Conservation (phyloP, 2,797 vertebrate species). For the Phaenicophaeus curvirostris region DNA sequence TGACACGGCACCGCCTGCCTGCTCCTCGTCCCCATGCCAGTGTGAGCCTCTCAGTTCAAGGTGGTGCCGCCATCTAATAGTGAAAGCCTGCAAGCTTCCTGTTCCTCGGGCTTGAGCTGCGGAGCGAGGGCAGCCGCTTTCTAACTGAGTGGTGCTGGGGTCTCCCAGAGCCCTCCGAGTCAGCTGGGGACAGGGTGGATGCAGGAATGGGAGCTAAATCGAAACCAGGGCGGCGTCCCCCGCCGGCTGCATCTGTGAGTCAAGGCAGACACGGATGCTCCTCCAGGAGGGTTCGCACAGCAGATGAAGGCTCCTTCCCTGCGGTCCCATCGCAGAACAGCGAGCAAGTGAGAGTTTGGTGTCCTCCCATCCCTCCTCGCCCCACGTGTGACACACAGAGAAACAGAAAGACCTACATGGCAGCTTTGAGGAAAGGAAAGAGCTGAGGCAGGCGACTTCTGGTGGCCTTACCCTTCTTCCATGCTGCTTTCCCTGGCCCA, state of each 20-base stretch:
- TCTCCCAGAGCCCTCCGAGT: neutral
- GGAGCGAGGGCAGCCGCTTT: neutral
- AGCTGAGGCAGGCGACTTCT: neutral
- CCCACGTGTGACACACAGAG: neutral
- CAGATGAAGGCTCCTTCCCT: neutral
- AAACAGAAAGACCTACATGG: neutral
- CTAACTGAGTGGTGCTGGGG: neutral
- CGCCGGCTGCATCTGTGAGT: rapidly evolving
- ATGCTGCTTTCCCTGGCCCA: neutral
- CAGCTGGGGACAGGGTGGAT: neutral
- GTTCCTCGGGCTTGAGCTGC: neutral
- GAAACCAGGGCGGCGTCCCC: neutral
- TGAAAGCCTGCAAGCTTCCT: slow-evolving; percentile 38
- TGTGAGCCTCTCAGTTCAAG: neutral
- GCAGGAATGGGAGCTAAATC: neutral
- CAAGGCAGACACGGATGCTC: rapidly evolving
- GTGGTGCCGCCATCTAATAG: neutral
- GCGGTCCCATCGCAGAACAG: rapidly evolving
- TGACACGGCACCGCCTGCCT: rapidly evolving
- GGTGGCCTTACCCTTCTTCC: slow-evolving; percentile 60
- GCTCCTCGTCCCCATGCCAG: neutral
- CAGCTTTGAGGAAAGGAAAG: neutral
- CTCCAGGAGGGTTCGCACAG: neutral
- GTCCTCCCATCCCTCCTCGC: neutral
- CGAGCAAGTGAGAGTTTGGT: too few relatives aligned